Evolutionary conservation across 1,140 invertebrate genomes (phyloP).

Genomic region (Ganaspis sp.): DNA sequence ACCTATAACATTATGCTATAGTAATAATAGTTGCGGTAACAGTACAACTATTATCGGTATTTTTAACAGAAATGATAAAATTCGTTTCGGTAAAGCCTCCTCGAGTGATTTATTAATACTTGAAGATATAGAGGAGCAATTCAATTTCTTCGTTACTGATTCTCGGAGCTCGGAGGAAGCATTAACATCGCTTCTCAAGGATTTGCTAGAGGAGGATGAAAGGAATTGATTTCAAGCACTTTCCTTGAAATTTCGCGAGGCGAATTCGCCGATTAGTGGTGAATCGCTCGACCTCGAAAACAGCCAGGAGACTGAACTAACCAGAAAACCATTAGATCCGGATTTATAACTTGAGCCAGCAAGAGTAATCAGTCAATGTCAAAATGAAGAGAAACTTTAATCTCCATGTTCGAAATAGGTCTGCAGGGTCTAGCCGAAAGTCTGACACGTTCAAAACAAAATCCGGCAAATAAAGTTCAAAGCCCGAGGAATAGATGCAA

Average conservation of each 20-base stretch:
- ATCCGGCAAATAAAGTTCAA: not conserved
- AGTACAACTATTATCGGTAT: no score
- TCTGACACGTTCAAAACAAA: constrained; percentile 2
- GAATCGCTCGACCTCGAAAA: constrained; percentile 16
- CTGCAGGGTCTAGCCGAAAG: constrained; percentile 1
- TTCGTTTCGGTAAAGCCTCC: no score
- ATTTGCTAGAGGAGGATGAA: not conserved
- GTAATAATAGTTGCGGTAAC: no score
- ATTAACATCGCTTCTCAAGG: not conserved
- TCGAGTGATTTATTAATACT: no score
- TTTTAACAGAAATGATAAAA: no score
- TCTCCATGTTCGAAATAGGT: constrained; percentile 3
- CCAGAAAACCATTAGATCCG: constrained; percentile 14
- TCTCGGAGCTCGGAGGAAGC: not conserved
- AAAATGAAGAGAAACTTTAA: constrained; percentile 20
- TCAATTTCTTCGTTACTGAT: not conserved
- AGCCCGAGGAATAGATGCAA: no score
- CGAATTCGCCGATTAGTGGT: constrained; percentile 18
- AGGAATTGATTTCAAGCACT: constrained; percentile 23
- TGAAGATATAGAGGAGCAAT: not conserved
- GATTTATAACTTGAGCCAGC: constrained; percentile 17
- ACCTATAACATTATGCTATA: no score
- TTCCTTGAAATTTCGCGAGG: constrained; percentile 15
- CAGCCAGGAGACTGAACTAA: not conserved
- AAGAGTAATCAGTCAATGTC: constrained; percentile 25